Conservation (phyloP, 2,113 vertebrate species). For the Zosterops pallidus region DNA sequence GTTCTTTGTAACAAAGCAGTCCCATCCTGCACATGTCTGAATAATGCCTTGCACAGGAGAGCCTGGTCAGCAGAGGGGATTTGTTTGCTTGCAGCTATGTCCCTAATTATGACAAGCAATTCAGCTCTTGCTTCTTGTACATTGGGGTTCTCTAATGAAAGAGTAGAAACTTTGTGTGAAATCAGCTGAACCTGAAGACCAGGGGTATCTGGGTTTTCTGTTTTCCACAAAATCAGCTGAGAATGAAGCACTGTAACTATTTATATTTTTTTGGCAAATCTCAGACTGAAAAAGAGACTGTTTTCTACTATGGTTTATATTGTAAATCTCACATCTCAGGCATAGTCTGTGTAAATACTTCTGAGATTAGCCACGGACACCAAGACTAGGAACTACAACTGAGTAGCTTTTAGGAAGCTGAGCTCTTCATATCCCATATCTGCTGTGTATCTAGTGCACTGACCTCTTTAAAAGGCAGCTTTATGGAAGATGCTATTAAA, state of each 20-base stretch:
- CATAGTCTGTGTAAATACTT: not conserved
- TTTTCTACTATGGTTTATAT: not conserved
- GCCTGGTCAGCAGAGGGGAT: not conserved
- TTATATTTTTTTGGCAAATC: not conserved
- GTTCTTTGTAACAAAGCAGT: not conserved
- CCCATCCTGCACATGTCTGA: rapidly evolving
- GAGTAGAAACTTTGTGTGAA: not conserved
- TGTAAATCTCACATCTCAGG: not conserved
- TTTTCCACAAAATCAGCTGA: not conserved
- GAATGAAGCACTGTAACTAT: not conserved
- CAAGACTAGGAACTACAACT: not conserved
- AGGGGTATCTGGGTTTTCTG: not conserved
- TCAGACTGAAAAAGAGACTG: not conserved
- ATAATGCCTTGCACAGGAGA: rapidly evolving
- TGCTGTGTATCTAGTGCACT: not conserved
- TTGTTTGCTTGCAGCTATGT: not conserved
- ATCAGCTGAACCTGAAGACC: not conserved
- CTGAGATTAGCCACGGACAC: not conserved
- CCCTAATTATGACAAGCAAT: not conserved
- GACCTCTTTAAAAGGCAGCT: constrained; percentile 6
- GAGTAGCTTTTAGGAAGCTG: not conserved
- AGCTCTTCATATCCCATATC: not conserved
- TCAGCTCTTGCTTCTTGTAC: not conserved
- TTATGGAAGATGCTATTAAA: not conserved
- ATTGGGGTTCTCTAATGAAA: not conserved